These are phyloP conservation scores for Pangasius djambal DNA, from an alignment of 2,797 vertebrate genomes.

Conservation along the genomic window DNA sequence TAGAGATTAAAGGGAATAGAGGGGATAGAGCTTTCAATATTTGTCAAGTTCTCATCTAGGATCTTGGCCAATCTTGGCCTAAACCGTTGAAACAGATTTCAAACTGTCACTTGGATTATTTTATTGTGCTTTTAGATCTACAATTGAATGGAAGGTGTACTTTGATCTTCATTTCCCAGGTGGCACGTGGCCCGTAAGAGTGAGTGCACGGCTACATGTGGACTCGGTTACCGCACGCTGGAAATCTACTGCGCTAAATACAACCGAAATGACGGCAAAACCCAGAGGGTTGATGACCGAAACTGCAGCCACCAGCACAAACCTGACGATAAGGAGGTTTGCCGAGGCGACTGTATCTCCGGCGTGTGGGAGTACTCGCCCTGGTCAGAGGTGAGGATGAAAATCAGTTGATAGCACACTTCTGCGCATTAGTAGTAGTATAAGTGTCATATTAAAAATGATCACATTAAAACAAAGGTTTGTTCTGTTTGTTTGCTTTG, in stretches of 20 bases:
- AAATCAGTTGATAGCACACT: too few relatives aligned
- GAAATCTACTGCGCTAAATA: slow-evolving; percentile 93
- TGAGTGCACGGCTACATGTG: slow-evolving; percentile 92
- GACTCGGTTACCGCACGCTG: slow-evolving; percentile 86
- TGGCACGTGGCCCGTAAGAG: slow-evolving; percentile 91
- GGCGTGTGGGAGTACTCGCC: slow-evolving; percentile 94
- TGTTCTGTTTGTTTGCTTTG: slow-evolving; percentile 45
- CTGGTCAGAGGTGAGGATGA: slow-evolving; percentile 89
- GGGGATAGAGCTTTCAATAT: neutral
- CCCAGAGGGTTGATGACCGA: slow-evolving; percentile 88
- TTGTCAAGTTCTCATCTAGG: neutral
- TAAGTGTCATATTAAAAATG: neutral
- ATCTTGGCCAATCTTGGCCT: neutral
- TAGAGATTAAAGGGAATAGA: neutral
- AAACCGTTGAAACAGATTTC: neutral
- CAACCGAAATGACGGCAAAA: slow-evolving; percentile 82
- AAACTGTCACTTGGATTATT: neutral
- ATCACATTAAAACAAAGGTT: neutral
- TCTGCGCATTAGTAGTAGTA: neutral
- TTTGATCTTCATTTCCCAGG: slow-evolving; percentile 65
- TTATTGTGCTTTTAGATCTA: neutral
- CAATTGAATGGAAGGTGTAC: neutral
- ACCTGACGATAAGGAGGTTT: slow-evolving; percentile 88
- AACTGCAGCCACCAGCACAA: slow-evolving; percentile 86
- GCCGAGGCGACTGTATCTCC: slow-evolving; percentile 89